These are phyloP conservation scores for Amblyjoppa proteus DNA, from an alignment of 2,888 invertebrate genomes.

Conservation along the genomic window DNA sequence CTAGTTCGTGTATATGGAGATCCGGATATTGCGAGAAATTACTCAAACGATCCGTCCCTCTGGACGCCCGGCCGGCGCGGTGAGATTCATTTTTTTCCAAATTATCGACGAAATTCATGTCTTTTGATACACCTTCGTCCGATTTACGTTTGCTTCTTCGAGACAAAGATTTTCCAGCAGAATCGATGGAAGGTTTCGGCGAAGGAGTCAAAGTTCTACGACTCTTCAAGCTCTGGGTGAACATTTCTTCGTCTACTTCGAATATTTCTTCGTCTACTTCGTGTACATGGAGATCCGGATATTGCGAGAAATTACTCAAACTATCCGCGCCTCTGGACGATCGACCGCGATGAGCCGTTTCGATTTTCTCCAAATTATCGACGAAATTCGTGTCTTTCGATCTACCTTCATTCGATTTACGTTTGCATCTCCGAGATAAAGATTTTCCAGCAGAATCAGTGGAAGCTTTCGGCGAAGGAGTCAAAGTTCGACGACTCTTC, in stretches of 20 bases:
- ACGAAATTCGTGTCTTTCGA: background rate
- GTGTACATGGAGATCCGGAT: constrained; percentile 11
- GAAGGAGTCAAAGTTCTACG: no score
- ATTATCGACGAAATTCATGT: background rate
- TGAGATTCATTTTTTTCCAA: background rate
- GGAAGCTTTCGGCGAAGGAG: constrained; percentile 20
- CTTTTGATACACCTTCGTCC: background rate
- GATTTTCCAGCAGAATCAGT: no score
- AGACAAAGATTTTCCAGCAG: no score
- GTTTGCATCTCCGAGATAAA: background rate
- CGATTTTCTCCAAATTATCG: background rate
- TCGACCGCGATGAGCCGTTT: background rate
- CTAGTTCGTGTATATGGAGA: background rate
- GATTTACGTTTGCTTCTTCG: background rate
- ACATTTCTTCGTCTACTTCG: no score
- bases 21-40: background rate
- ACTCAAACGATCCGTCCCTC: background rate
- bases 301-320: background rate
- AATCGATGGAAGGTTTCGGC: no score
- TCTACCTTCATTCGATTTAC: background rate
- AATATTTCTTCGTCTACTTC: no score
- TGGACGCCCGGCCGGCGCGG: background rate
- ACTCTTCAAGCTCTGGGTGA: no score
- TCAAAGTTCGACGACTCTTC: constrained; percentile 16
- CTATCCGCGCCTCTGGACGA: background rate